Base-by-base conservation (phyloP, 2,888 invertebrate species). In the Tricholauxania praeusta region DNA sequence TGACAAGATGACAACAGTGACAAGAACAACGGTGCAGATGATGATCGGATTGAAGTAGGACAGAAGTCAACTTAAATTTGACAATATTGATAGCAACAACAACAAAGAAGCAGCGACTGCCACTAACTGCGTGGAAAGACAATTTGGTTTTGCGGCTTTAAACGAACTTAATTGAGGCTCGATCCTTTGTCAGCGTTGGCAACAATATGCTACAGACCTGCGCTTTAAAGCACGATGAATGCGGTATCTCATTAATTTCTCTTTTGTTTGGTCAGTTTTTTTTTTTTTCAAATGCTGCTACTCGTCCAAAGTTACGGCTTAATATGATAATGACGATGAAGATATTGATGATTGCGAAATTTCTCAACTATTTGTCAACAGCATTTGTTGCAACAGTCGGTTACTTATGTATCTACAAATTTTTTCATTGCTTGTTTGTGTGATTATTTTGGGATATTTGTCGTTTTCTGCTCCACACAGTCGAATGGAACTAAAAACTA, bases 1-100 rank as follows among this genome's bases (percentile, higher is more conserved):
- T 39, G 63, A 63, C 47, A 47, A 63, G 10, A 39, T 39, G 63
- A 63, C 63, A 47, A 63, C 63, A 17, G 48, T 19, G 63, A 63
- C 47, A 15, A 39, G 14, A 47, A 47, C 17, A 63, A 63, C 17
- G 19, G 19, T 47, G 47, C 17, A 32, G 60, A 28, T 55, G 57
- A 14, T 28, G 57, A 57, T 39, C 39, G 39, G 39, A 39, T 39
- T 39, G 39, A 39, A 39, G 39, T 39, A 8, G 1, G 39, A 39
- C 39, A 39, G 10, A 39, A 39, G 39, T 39, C 10, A 10, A 39
- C 39, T 39, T 39, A 39, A 39, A 7, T 39, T 39, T 39, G 39
- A 39, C 39, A 39, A 39, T 10, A 39, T 39, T 22, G 19, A 12
- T 17, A 49, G 51, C 51, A 64, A 14, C 48, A 15, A 39, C 62